These are phyloP conservation scores for Dicyrtoma fusca DNA, from an alignment of 2,888 invertebrate genomes.

Conservation along the genomic window DNA sequence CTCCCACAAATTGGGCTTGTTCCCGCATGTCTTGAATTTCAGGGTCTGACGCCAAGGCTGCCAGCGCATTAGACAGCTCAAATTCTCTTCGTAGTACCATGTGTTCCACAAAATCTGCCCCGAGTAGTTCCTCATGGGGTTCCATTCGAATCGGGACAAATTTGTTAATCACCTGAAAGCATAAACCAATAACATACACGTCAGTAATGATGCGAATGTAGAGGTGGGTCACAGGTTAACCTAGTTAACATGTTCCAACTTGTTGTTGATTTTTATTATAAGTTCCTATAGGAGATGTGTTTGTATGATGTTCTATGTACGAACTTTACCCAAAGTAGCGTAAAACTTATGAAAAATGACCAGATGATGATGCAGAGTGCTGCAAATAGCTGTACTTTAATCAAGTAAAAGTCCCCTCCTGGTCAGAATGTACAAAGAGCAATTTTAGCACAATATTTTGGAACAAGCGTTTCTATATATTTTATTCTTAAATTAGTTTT, in stretches of 20 bases:
- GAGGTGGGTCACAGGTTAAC: too few relatives aligned
- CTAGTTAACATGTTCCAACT: too few relatives aligned
- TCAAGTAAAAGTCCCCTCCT: slow-evolving; percentile 60
- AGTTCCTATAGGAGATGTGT: neutral
- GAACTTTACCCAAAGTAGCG: neutral
- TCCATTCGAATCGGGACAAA: slow-evolving; percentile 59
- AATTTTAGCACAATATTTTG: slow-evolving; percentile 8
- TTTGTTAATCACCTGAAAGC: slow-evolving; percentile 57
- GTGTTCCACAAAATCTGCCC: slow-evolving; percentile 61
- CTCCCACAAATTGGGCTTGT: slow-evolving; percentile 33
- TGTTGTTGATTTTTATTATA: neutral
- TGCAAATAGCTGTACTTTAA: slow-evolving; percentile 60
- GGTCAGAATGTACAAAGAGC: slow-evolving; percentile 12
- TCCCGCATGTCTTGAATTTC: slow-evolving; percentile 11
- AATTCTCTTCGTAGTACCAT: slow-evolving; percentile 55
- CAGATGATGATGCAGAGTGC: slow-evolving; percentile 59
- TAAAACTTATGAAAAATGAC: slow-evolving; percentile 58
- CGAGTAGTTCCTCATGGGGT: slow-evolving; percentile 59
- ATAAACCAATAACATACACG: too few relatives aligned
- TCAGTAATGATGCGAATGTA: too few relatives aligned
- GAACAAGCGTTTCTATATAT: neutral
- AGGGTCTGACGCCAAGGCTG: slow-evolving; percentile 44
- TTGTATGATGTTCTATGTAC: neutral
- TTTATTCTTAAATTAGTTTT: slow-evolving; percentile 16
- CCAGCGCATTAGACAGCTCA: slow-evolving; percentile 49